Conservation (phyloP, 1,140 invertebrate genomes). For the Saxidomus purpurata region DNA sequence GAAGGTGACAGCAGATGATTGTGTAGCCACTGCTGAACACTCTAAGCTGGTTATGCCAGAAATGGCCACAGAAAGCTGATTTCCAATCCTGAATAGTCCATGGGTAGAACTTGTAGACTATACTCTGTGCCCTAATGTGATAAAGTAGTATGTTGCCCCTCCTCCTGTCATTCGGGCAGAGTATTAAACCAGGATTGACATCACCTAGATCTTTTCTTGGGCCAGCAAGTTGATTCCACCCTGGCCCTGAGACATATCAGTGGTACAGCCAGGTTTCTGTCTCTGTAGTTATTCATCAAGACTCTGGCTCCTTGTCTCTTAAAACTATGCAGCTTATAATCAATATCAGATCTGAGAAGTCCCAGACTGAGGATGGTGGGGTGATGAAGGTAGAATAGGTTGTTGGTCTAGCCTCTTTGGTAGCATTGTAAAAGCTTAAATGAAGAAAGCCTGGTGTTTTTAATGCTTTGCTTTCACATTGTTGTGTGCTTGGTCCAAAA, state of each 20-base stretch:
- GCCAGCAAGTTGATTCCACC: background rate
- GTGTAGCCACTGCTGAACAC: too few relatives aligned
- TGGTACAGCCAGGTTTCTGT: background rate
- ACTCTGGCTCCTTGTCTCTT: background rate
- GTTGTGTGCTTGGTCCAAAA: too few relatives aligned
- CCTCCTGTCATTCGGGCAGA: background rate
- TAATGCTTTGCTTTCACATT: too few relatives aligned
- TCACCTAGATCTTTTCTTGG: background rate
- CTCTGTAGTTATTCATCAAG: background rate
- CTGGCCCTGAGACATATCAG: background rate
- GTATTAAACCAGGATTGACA: background rate
- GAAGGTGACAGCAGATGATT: too few relatives aligned
- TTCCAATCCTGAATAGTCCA: too few relatives aligned
- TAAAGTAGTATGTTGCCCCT: background rate
- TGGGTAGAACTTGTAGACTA: background rate
- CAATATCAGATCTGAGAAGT: background rate
- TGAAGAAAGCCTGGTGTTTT: too few relatives aligned
- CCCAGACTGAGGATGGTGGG: background rate
- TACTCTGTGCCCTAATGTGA: background rate
- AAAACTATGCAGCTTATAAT: background rate
- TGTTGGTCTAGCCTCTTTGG: background rate
- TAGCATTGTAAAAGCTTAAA: too few relatives aligned
- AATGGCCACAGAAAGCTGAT: too few relatives aligned
- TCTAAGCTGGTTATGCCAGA: too few relatives aligned
- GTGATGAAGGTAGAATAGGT: background rate